Evolutionary conservation across 2,888 invertebrate genomes (phyloP).

Genomic region (Vanessa cardui): DNA sequence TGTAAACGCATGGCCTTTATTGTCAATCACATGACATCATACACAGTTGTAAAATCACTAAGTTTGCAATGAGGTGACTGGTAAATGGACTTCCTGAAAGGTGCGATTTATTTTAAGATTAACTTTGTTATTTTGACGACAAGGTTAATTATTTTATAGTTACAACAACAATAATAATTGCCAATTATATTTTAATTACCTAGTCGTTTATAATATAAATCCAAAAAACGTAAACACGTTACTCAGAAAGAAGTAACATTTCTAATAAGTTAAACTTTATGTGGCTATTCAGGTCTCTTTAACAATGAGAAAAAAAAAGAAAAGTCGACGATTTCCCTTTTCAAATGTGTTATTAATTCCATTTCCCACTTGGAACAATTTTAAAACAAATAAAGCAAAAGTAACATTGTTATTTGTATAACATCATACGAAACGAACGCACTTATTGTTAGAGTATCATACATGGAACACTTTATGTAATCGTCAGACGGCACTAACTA

Average conservation of each 20-base stretch:
- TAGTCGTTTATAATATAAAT: no score
- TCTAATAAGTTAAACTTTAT: background rate
- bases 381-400: background rate
- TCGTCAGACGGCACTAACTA: slow-evolving; percentile 61
- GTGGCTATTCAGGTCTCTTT: background rate
- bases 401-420: background rate
- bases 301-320: background rate
- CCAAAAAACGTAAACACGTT: no score
- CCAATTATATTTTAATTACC: no score
- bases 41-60: slow-evolving; percentile 17
- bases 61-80: slow-evolving; percentile 10
- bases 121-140: background rate
- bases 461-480: slow-evolving; percentile 63
- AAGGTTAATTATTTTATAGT: background rate
- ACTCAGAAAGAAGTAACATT: no score
- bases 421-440: background rate
- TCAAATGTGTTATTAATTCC: no score
- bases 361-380: no score
- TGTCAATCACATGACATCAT: slow-evolving; percentile 48
- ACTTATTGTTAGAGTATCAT: slow-evolving; percentile 28
- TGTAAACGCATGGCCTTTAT: slow-evolving; percentile 75
- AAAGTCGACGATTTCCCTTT: background rate
- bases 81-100: slow-evolving; percentile 15
- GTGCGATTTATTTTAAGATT: background rate
- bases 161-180: background rate